phyloP scores from a whole-genome alignment of 2,113 vertebrate species.

The Sminthopsis crassicaudata region DNA sequence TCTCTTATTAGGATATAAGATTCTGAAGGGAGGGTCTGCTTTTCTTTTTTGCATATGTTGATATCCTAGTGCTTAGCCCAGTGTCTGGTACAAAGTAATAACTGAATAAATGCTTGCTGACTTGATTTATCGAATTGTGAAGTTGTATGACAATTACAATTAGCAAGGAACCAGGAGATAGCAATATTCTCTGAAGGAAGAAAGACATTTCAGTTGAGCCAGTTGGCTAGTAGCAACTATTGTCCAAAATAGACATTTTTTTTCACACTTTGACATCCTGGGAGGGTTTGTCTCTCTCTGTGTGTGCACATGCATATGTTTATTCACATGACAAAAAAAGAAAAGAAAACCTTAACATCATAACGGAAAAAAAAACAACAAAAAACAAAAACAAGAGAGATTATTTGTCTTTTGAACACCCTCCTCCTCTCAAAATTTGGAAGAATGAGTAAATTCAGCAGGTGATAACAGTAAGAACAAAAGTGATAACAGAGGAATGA shows the following conservation, averaged over 20 bases:
- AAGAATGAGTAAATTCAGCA: background rate
- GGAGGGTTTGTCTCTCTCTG: too few species aligned
- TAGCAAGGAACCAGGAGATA: background rate
- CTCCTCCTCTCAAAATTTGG: background rate
- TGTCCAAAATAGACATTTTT: background rate
- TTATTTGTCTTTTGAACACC: background rate
- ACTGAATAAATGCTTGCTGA: background rate
- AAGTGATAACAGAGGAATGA: background rate
- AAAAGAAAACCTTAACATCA: background rate
- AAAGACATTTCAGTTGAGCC: background rate
- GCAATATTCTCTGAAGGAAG: background rate
- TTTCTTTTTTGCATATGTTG: background rate
- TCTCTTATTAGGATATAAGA: background rate
- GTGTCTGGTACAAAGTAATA: background rate
- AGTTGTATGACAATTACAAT: background rate
- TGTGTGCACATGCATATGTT: background rate
- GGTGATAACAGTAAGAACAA: background rate
- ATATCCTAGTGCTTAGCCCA: background rate
- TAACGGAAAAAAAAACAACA: background rate
- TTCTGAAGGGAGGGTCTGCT: background rate
- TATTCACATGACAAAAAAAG: background rate
- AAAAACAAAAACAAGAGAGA: background rate
- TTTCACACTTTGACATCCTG: background rate
- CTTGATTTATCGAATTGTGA: background rate
- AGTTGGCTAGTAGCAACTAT: background rate